Base-by-base conservation (phyloP, 2,797 vertebrate genomes). In the Acanthiza pusilla region DNA sequence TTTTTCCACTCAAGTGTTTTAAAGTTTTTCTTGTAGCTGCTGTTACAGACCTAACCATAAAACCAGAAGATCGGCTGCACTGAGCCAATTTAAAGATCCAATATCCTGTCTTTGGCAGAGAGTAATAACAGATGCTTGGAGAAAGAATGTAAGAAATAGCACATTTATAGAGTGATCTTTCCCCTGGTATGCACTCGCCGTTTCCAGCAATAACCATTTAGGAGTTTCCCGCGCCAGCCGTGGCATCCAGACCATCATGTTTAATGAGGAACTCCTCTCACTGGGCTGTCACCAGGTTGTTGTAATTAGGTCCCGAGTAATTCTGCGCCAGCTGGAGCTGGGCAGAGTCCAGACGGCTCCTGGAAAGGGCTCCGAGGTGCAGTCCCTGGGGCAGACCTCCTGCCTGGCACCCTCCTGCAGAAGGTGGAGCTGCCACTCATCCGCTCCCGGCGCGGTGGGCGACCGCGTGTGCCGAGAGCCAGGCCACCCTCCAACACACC, bases 381-480 rank as follows among this genome's bases (percentile, higher is more conserved):
- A 10, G 36, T 55, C 76, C 43, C 7, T 0, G 8, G 58, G 79
- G 74, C 27, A 74, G 81, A 22, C 4, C 65, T 67, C 53, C 88
- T 1, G 9, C 67, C 78, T 68, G 89, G 61, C 19, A 50, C 45
- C n/a, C 43, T 79, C 43, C 67, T 6, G 32, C 0, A 19, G 17
- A 27, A 63, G 34, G 18, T 0, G 0, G 67, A 67, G 32, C 86
- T 95, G 91, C 60, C 67, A 71, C 74, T 91, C 86, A 79, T 9
- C 50, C 0, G 0, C 4, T 50, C 25, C 26, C 2, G 0, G 1
- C n/a, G 30, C 0, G 0, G 58, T 0, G 5, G 38, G 71, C 0
- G 0, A 4, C 20, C 16, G 34, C 1, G 54, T n/a, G 34, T 3
- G 43, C 34, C 0, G 1, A 48, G n/a, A 53, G 9, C 45, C 57